A percentile compares a stretch with the other conserved stretches of the same genome.
These are phyloP conservation scores for Patagioenas fasciata DNA, from an alignment of 2,113 vertebrate genomes.

Conservation along the genomic window DNA sequence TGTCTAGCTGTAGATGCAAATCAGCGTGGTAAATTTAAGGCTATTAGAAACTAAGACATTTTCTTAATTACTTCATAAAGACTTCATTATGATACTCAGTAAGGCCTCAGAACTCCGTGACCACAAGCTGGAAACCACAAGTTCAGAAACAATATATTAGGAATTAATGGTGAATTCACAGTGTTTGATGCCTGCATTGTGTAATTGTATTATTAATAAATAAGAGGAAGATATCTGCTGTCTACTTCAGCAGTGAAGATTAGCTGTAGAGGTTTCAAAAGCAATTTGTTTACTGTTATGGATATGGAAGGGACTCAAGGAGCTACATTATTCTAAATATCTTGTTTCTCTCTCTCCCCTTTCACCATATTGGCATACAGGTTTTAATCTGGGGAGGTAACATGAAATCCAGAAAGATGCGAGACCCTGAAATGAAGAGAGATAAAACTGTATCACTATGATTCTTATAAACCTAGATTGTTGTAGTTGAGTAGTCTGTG, in stretches of 20 bases:
- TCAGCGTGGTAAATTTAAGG: not conserved
- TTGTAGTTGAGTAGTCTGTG: not conserved
- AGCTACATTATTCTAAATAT: not conserved
- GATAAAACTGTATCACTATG: rapidly evolving
- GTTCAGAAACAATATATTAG: not conserved
- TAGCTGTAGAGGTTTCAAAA: not conserved
- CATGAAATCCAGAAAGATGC: not conserved
- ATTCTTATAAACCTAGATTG: not conserved
- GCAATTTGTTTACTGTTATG: not conserved
- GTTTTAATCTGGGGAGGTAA: not conserved
- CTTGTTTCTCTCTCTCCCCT: not conserved
- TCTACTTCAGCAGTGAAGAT: not conserved
- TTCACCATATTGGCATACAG: not conserved
- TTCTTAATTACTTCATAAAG: slow-evolving; percentile 6
- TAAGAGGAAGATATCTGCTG: not conserved
- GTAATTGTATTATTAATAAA: not conserved
- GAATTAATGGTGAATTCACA: not conserved
- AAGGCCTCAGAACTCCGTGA: not conserved
- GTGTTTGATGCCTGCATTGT: not conserved
- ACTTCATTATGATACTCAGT: not conserved
- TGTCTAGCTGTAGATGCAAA: not conserved
- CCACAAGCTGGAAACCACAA: not conserved
- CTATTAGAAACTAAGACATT: not conserved
- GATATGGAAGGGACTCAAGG: not conserved
- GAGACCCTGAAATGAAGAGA: not conserved